These are phyloP conservation scores for Chirona hameri DNA, from an alignment of 2,888 invertebrate genomes.

Conservation along the genomic window DNA sequence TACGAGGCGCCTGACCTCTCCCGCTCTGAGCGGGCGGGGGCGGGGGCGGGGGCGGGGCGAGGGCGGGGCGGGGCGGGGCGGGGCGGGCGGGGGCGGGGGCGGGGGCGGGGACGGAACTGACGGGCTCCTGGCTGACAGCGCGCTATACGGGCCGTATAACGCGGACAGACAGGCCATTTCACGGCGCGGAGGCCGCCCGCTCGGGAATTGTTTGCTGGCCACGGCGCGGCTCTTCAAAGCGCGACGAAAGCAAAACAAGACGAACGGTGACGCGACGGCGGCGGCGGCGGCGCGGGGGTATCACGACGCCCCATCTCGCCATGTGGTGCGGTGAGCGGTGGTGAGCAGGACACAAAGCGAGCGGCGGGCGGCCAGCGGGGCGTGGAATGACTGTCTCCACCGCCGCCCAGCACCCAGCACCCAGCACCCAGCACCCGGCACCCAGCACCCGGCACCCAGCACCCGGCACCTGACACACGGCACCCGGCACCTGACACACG, in stretches of 20 bases:
- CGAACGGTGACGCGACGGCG: not conserved
- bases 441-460: too few species aligned
- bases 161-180: not conserved
- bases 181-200: not conserved
- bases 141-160: constrained; percentile 2
- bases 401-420: too few species aligned
- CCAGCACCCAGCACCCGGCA: too few species aligned
- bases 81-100: not conserved
- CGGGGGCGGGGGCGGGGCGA: not conserved
- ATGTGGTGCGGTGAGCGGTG: not conserved
- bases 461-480: too few species aligned
- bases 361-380: not conserved
- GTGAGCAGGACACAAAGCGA: not conserved
- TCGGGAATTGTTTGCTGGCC: not conserved
- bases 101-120: not conserved
- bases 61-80: not conserved
- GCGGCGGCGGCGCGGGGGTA: not conserved
- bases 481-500: too few species aligned
- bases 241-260: constrained; percentile 6
- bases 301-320: not conserved
- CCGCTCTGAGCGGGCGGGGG: not conserved
- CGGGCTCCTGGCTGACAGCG: not conserved
- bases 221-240: not conserved
- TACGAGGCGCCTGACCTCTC: not conserved
- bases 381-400: not conserved